Percentiles rank a stretch among this genome's conserved stretches.
Conservation (phyloP, 2,888 invertebrate species). For the Lithophane socia region DNA sequence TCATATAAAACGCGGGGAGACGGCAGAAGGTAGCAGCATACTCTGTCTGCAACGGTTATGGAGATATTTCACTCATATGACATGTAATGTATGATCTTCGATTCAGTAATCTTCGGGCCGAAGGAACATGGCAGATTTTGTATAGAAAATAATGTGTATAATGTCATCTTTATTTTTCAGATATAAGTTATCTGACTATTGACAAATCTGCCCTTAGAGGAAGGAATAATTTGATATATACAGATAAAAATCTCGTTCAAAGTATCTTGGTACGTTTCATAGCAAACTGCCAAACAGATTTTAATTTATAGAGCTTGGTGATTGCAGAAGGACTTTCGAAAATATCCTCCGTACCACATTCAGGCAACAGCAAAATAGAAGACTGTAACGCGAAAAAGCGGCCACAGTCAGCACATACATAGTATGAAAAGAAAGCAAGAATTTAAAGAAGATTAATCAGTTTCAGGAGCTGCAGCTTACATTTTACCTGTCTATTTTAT, state of each 20-base stretch:
- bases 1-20: conserved; percentile 41
- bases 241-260: not conserved
- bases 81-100: not conserved
- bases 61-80: conserved; percentile 14
- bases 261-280: not conserved
- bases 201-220: not conserved
- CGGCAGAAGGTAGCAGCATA: conserved; percentile 30
- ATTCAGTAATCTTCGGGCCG: not conserved
- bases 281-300: not conserved
- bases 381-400: not conserved
- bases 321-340: not conserved
- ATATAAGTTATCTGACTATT: not conserved
- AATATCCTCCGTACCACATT: not conserved
- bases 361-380: conserved; percentile 14
- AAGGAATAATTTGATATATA: not conserved
- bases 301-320: not conserved
- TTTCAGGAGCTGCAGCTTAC: not conserved
- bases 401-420: not conserved
- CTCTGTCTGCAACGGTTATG: conserved; percentile 17
- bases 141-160: not conserved
- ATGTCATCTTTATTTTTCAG: not conserved
- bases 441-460: not conserved
- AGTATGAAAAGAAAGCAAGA: conserved; percentile 25
- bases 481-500: not conserved
- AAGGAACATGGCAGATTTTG: not conserved